phyloP scores from a whole-genome alignment of 2,888 invertebrate species.

The Ochropacha duplaris region DNA sequence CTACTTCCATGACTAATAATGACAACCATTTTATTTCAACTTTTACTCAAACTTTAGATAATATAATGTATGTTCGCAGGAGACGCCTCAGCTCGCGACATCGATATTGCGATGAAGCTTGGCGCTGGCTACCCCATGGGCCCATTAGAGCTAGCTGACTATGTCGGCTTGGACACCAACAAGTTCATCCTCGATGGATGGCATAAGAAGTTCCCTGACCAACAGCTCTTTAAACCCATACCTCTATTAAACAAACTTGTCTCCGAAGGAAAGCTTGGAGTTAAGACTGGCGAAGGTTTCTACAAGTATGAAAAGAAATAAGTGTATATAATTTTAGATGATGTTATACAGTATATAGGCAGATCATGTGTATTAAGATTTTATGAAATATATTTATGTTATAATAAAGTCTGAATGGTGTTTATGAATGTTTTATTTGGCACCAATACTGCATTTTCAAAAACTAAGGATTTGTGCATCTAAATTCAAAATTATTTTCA shows the following conservation, averaged over 20 bases:
- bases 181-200: slow-evolving; percentile 90
- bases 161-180: slow-evolving; percentile 91
- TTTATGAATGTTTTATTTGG: background rate
- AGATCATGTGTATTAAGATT: background rate
- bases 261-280: slow-evolving; percentile 89
- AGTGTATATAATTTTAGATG: slow-evolving; percentile 13
- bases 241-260: slow-evolving; percentile 86
- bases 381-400: background rate
- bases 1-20: no score
- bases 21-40: no score
- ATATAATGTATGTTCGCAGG: slow-evolving; percentile 72
- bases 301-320: slow-evolving; percentile 86
- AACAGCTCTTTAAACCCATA: slow-evolving; percentile 64
- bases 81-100: slow-evolving; percentile 88
- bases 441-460: no score
- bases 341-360: background rate
- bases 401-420: background rate
- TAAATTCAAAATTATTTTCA: no score
- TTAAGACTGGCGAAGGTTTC: slow-evolving; percentile 93
- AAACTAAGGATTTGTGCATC: no score
- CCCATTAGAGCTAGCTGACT: slow-evolving; percentile 92
- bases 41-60: no score
- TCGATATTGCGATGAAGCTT: slow-evolving; percentile 95
- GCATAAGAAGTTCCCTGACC: slow-evolving; percentile 81
- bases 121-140: slow-evolving; percentile 96